These are phyloP conservation scores for Trissolcus brochymenae DNA, from an alignment of 2,888 invertebrate genomes.

Conservation along the genomic window DNA sequence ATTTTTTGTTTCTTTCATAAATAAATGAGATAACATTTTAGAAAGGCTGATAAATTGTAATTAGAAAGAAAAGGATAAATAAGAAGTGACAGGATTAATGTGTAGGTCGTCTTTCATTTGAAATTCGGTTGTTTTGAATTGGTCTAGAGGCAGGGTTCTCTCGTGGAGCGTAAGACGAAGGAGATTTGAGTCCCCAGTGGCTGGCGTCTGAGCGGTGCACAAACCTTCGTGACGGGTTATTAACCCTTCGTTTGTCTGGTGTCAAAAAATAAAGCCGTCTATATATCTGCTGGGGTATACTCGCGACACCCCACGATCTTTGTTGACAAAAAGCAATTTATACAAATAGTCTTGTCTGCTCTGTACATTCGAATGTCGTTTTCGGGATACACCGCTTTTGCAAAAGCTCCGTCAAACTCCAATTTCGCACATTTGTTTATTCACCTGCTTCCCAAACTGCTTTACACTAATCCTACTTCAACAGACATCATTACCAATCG, in stretches of 20 bases:
- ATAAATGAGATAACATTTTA: too few species aligned
- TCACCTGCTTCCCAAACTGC: constrained; percentile 10
- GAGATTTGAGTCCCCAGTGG: constrained; percentile 45
- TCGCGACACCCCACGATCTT: constrained; percentile 44
- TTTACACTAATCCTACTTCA: constrained; percentile 24
- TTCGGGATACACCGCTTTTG: constrained; percentile 26
- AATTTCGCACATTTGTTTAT: constrained; percentile 25
- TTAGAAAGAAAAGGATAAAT: constrained; percentile 11
- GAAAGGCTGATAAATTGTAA: neutral
- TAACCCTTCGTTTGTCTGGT: constrained; percentile 57
- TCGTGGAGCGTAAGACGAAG: constrained; percentile 35
- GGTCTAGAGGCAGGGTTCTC: constrained; percentile 34
- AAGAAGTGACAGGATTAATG: constrained; percentile 25
- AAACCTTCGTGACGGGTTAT: constrained; percentile 55
- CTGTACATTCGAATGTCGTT: constrained; percentile 44
- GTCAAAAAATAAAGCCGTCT: constrained; percentile 58
- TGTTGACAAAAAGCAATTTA: constrained; percentile 55
- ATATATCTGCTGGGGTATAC: constrained; percentile 44
- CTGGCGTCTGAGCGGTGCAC: constrained; percentile 42
- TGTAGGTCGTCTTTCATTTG: constrained; percentile 15
- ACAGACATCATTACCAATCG: constrained; percentile 23
- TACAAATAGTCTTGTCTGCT: constrained; percentile 52
- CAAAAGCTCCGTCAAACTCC: constrained; percentile 23
- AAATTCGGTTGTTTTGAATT: constrained; percentile 44
- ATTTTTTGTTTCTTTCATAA: too few species aligned